phyloP scores from a whole-genome alignment of 2,797 vertebrate species.

The Phataginus tetradactyla region DNA sequence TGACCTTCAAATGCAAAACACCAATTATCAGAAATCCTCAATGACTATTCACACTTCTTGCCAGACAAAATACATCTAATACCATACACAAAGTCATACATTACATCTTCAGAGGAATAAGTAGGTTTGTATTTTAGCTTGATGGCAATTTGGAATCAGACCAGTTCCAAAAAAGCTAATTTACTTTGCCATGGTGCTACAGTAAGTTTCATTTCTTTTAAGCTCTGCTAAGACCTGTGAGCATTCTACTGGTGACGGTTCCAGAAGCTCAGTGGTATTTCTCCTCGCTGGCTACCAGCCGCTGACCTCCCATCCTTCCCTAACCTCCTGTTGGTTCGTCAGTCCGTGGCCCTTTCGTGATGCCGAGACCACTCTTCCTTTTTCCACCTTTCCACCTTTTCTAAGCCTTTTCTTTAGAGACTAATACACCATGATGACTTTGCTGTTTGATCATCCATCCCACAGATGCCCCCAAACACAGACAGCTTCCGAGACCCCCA shows the following conservation, averaged over 20 bases:
- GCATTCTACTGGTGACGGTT: fast-evolving
- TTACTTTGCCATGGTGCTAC: background rate
- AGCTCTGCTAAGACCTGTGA: background rate
- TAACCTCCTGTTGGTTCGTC: background rate
- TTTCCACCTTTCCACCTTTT: background rate
- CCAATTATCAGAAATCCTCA: background rate
- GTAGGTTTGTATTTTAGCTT: background rate
- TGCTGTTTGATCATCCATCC: background rate
- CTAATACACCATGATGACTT: too few species aligned
- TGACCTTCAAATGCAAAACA: background rate
- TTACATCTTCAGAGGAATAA: background rate
- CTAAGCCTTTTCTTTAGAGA: background rate
- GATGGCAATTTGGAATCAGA: background rate
- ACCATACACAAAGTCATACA: fast-evolving
- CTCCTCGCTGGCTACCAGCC: fast-evolving
- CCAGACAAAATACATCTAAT: too few species aligned
- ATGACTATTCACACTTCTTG: background rate
- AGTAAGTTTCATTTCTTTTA: background rate
- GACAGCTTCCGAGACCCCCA: too few species aligned
- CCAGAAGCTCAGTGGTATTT: fast-evolving
- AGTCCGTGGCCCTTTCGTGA: background rate
- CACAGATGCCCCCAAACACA: fast-evolving
- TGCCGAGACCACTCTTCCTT: too few species aligned
- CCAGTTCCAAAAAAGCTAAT: background rate
- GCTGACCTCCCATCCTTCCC: background rate